Conservation (phyloP, 2,888 invertebrate species). For the Cloeon dipterum region DNA sequence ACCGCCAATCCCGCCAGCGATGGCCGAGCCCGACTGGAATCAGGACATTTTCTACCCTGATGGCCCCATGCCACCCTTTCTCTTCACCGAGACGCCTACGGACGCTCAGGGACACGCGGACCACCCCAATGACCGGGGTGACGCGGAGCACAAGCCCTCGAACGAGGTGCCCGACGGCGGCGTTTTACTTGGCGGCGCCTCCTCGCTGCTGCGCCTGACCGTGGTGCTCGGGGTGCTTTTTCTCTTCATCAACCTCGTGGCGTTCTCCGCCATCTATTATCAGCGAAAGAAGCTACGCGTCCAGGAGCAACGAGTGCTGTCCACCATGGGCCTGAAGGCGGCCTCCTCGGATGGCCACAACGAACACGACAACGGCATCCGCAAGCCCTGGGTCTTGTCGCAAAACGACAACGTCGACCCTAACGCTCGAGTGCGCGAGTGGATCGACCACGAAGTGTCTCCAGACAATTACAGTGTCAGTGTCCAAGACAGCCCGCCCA, state of each 20-base stretch:
- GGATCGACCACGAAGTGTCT: conserved; percentile 69
- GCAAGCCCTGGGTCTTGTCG: conserved; percentile 34
- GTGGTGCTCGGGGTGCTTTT: conserved; percentile 37
- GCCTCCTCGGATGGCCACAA: too few relatives aligned
- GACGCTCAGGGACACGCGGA: not conserved
- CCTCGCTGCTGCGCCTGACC: conserved; percentile 20
- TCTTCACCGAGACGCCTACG: not conserved
- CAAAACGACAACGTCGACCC: conserved; percentile 61
- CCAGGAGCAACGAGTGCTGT: conserved; percentile 23
- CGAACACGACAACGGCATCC: too few relatives aligned
- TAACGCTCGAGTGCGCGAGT: conserved; percentile 56
- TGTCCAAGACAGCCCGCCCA: too few relatives aligned
- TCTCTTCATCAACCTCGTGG: conserved; percentile 44
- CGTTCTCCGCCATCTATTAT: conserved; percentile 40
- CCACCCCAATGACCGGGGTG: not conserved
- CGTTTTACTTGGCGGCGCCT: conserved; percentile 20
- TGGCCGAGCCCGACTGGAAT: not conserved
- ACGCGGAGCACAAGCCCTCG: not conserved
- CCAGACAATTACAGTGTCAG: too few relatives aligned
- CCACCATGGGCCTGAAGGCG: too few relatives aligned
- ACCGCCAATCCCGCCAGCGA: not conserved
- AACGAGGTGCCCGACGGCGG: not conserved
- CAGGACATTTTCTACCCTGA: not conserved
- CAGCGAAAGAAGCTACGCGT: conserved; percentile 33
- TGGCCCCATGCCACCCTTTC: not conserved